Percentiles rank a stretch among this genome's conserved stretches.
phyloP scores from a whole-genome alignment of 2,113 vertebrate genomes.

The Emberiza fucata region DNA sequence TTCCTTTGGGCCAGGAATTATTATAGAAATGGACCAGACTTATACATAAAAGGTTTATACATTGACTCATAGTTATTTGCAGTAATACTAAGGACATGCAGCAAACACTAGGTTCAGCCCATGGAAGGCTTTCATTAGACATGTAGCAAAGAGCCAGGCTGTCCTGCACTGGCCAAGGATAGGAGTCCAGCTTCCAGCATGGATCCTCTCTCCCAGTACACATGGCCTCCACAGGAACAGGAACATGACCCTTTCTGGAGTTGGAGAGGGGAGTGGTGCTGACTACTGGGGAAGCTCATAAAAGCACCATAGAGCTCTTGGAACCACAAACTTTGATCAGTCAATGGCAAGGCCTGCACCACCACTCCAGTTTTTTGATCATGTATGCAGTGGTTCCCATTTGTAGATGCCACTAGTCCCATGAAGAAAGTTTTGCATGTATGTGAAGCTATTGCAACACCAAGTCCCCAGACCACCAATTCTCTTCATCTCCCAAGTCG shows the following conservation, averaged over 20 bases:
- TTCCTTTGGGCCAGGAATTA: not conserved
- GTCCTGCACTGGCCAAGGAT: not conserved
- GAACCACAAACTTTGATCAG: not conserved
- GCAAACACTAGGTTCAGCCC: not conserved
- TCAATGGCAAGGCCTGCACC: not conserved
- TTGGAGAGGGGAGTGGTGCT: not conserved
- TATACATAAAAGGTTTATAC: not conserved
- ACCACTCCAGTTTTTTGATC: not conserved
- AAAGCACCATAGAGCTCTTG: not conserved
- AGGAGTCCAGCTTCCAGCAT: not conserved
- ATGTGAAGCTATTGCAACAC: not conserved
- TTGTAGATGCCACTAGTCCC: not conserved
- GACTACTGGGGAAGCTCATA: not conserved
- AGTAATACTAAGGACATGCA: not conserved
- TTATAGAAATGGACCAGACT: not conserved
- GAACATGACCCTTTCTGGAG: not conserved
- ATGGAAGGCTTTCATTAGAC: not conserved
- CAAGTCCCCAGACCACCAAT: not conserved
- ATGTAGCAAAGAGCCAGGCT: not conserved
- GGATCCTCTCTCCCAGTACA: not conserved
- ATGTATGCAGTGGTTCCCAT: not conserved
- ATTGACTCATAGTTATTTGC: not conserved
- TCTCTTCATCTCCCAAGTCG: not conserved
- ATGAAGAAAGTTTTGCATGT: not conserved
- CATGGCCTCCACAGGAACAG: not conserved